These are phyloP conservation scores for Poicephalus gulielmi DNA, from an alignment of 2,113 vertebrate species.

Conservation along the genomic window DNA sequence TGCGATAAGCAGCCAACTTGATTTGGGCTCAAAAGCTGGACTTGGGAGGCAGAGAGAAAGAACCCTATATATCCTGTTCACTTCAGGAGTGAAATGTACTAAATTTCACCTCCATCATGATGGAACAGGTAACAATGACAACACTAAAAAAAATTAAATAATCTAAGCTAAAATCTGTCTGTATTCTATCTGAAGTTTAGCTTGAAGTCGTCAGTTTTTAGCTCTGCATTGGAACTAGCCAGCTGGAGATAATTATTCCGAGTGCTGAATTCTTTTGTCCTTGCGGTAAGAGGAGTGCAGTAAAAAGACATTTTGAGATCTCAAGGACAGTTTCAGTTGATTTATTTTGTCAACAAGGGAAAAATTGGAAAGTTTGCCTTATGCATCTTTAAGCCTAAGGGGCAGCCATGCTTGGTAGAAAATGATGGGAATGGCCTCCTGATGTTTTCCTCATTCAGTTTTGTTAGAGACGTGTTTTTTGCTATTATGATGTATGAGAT, in stretches of 20 bases:
- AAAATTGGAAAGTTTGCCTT: not conserved
- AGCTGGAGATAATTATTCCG: not conserved
- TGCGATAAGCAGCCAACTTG: not conserved
- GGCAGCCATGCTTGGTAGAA: not conserved
- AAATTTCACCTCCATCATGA: not conserved
- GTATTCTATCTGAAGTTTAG: not conserved
- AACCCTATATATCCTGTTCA: not conserved
- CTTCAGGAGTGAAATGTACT: not conserved
- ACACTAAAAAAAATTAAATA: not conserved
- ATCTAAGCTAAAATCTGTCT: not conserved
- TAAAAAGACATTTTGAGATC: not conserved
- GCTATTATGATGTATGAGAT: not conserved
- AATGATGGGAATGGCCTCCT: not conserved
- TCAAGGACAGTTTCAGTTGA: not conserved
- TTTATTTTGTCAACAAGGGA: not conserved
- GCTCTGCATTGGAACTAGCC: not conserved
- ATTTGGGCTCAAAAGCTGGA: not conserved
- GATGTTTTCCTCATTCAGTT: not conserved
- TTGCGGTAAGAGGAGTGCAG: not conserved
- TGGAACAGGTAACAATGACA: not conserved
- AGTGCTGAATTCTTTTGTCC: conserved; percentile 4
- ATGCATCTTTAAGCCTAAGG: not conserved
- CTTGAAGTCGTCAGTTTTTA: not conserved
- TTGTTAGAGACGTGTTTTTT: not conserved
- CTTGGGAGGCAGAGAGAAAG: not conserved